Evolutionary conservation across 2,888 invertebrate species (phyloP), one percentile per base, ranked within the genome.

Genomic region (Caenorhabditis zanzibari): DNA sequence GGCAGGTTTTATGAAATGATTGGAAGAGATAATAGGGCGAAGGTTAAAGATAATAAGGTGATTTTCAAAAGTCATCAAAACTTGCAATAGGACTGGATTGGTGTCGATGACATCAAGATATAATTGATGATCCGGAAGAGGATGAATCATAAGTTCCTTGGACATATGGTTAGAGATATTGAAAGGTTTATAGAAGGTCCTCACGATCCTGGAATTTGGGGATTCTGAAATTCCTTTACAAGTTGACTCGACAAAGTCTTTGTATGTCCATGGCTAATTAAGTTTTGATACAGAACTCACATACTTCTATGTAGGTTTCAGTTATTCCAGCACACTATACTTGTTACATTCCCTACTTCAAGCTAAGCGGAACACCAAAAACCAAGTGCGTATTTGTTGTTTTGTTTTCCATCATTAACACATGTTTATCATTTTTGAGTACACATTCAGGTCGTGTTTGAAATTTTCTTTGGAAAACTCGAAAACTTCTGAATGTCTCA

Each of bases 361-460:
- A n/a, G n/a, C n/a, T n/a, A n/a, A n/a, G n/a, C 12, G 6, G 2
- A 24, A 54, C 6, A 24, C 58, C 35, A 35, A 59, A 35, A 35
- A 59, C 58, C 35, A 59, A 59, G 35, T 35, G n/a, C 19, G 32
- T 56, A 56, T 47, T 47, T 47, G 19, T 6, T 19, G 19, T 19
- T 19, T 19, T 47, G 10, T 38, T 12, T 38, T 38, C 38, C 12
- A 38, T 12, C n/a, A n/a, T n/a, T n/a, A n/a, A 38, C 12, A 38
- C 24, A 24, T 54, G 52, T 54, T 54, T 14, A 24, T 54, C 24
- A 24, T 54, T 19, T 24, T 54, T 12, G 26, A n/a, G 52, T 54
- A 54, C 52, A 54, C 2, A 24, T 24, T 5, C 10, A 24, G 52
- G 52, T 54, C 52, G 24, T 38, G 38, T 38, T 12, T 38, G 38